Base-by-base conservation (phyloP, 1,140 invertebrate genomes). In the Zaprionus capensis region DNA sequence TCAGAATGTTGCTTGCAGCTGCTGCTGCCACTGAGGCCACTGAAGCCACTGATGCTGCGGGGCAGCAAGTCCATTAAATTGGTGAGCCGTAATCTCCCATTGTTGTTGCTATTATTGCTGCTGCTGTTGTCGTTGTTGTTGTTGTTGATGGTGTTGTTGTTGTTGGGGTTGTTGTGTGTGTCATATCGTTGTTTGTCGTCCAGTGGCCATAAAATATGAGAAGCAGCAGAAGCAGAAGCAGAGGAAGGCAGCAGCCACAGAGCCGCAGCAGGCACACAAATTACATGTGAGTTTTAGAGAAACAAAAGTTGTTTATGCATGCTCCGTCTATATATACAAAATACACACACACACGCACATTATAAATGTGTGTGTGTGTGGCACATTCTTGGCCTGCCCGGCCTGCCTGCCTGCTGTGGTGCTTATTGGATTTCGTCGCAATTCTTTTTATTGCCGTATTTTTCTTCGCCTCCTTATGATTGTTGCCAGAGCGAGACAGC, bases 31-130 rank as follows among this genome's bases (percentile, higher is more conserved):
- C 46, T 73, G 64, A 64, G 68, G 56, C 44, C 67, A 46, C 68
- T 77, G 31, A 61, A 34, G 31, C 31, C 53, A 70, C 67, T 72
- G 26, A 64, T 26, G 56, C 59, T 61, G 72, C 73, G 69, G 77
- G 77, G 74, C 53, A 77, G 64, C 67, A 68, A 70, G 22, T 73
- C 77, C 77, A 80, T 81, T 53, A 79, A 81, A 59, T 81, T 69
- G 56, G 56, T 59, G 28, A 80, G 61, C 28, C 70, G 61, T 49
- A 77, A 70, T 77, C 69, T 73, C 24, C 49, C 57, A 44, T 80
- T 75, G 76, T 61, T 71, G 61, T 36, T 71, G 67, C 9, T 26
- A 20, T 59, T 70, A 15, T 55, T 49, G 53, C 17, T 58, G 46
- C 12, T 38, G 58, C 14, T 44, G 24, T 34, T 75, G 63, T 20